Evolutionary conservation across 2,888 invertebrate species (phyloP), one percentile per base, ranked within the genome.

Genomic region (Oscheius sp.): DNA sequence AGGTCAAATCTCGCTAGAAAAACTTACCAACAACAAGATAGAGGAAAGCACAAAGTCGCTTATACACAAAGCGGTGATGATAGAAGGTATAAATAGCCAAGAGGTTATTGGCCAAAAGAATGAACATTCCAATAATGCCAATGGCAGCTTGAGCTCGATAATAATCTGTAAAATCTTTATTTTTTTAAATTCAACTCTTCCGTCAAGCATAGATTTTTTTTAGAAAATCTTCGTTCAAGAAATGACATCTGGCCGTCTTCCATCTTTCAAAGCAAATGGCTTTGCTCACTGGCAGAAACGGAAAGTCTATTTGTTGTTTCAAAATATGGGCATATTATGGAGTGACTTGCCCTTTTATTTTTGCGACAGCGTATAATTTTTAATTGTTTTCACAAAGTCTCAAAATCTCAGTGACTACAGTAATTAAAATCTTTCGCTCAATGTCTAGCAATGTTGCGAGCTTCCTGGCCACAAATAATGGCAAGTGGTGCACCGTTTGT

Each of bases 21-120:
- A 6, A n/a, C 45, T 75, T 67, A 85, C 85, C 84, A 25, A 74
- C 76, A 33, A 85, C 69, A 27, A 82, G n/a, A 68, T 82, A 79
- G 10, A 83, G 61, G 27, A 67, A 68, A 4, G 80, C 84, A n/a
- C 82, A 80, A 23, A 83, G 75, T 48, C 85, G 70, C 65, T 86
- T 86, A 76, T 75, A 86, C 68, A 86, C 81, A 72, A 80, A 86
- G 0, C 86, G 75, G 66, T 86, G 85, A 61, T 86, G 83, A 15
- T 74, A 77, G 76, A 84, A 78, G 1, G 84, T 83, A 72, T 84
- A 85, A 31, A 86, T 53, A n/a, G 86, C 86, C 31, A 84, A 69
- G 10, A 71, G 61, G 48, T 85, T 84, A 33, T 74, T 83, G 68
- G 70, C 71, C 5, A 82, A 50, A 58, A 86, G 81, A 12, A 86